These are phyloP conservation scores for Drosophila kuntzei DNA, from an alignment of 2,888 invertebrate species.

Conservation along the genomic window DNA sequence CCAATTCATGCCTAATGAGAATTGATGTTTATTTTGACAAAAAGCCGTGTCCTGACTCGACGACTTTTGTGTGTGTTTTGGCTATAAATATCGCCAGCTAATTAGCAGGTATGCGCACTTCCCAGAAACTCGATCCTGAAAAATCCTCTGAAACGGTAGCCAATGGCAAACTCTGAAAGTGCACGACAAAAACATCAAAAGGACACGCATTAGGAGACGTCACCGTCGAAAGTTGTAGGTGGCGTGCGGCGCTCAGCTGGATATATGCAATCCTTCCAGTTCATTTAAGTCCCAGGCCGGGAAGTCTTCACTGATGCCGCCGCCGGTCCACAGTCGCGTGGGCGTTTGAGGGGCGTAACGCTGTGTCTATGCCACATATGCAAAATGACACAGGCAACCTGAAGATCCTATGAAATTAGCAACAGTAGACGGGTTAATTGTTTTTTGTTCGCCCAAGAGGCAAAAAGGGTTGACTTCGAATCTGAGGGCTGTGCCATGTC, in stretches of 20 bases:
- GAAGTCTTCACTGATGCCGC: slow-evolving; percentile 46
- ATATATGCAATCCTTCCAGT: slow-evolving; percentile 12
- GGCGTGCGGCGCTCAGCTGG: slow-evolving; percentile 53
- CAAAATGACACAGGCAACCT: slow-evolving; percentile 49
- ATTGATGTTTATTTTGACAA: slow-evolving; percentile 84
- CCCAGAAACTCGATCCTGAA: slow-evolving; percentile 22
- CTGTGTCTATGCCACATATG: slow-evolving; percentile 59
- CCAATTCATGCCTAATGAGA: slow-evolving; percentile 81
- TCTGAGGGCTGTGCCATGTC: slow-evolving; percentile 60
- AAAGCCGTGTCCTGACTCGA: slow-evolving; percentile 48
- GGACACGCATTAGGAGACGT: slow-evolving; percentile 41
- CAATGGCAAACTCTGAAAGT: slow-evolving; percentile 20
- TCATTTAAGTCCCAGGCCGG: slow-evolving; percentile 22
- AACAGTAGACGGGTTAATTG: slow-evolving; percentile 80
- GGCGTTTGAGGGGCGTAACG: slow-evolving; percentile 60
- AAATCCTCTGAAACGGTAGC: slow-evolving; percentile 56
- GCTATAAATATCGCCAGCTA: slow-evolving; percentile 56
- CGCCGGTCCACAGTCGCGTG: slow-evolving; percentile 51
- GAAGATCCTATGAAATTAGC: slow-evolving; percentile 75
- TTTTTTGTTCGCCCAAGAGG: slow-evolving; percentile 39
- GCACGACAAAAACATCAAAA: slow-evolving; percentile 38
- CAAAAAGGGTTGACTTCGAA: slow-evolving; percentile 70
- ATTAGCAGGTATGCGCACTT: slow-evolving; percentile 65
- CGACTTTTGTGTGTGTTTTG: slow-evolving; percentile 28
- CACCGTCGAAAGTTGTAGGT: slow-evolving; percentile 23